Evolutionary conservation across 2,113 vertebrate species (phyloP).

Genomic region (Austrofundulus limnaeus): DNA sequence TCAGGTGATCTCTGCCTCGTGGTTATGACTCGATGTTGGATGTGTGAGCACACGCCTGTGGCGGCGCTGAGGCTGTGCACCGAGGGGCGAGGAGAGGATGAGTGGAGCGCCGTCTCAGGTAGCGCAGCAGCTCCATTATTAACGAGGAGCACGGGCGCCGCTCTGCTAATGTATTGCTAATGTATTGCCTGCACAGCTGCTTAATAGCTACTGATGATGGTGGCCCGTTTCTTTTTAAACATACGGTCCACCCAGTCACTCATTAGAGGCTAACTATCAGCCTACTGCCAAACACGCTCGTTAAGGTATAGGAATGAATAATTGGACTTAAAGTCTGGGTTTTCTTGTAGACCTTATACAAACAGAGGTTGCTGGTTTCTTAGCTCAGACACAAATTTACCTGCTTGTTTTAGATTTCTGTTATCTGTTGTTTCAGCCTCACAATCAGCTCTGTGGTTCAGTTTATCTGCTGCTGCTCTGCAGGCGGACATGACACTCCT

Average conservation of each 20-base stretch:
- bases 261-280: neutral
- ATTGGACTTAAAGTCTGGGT: no score
- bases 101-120: conserved; percentile 60
- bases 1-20: conserved; percentile 7
- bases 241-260: neutral
- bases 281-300: neutral
- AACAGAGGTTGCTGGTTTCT: conserved; percentile 3
- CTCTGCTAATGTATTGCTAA: conserved; percentile 63
- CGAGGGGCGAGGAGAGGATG: conserved; percentile 34
- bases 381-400: conserved; percentile 9
- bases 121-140: conserved; percentile 65
- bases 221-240: neutral
- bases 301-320: no score
- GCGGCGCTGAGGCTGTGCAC: conserved; percentile 15
- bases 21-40: conserved; percentile 31
- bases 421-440: conserved; percentile 35
- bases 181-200: conserved; percentile 53
- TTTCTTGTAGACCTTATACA: no score
- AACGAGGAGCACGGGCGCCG: conserved; percentile 58
- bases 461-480: conserved; percentile 27
- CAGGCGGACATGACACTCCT: conserved; percentile 36
- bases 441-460: conserved; percentile 34
- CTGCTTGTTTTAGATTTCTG: neutral
- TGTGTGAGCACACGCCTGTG: conserved; percentile 1
- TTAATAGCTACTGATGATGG: conserved; percentile 32